phyloP scores from a whole-genome alignment of 2,888 invertebrate genomes.

The Sisyra terminalis region DNA sequence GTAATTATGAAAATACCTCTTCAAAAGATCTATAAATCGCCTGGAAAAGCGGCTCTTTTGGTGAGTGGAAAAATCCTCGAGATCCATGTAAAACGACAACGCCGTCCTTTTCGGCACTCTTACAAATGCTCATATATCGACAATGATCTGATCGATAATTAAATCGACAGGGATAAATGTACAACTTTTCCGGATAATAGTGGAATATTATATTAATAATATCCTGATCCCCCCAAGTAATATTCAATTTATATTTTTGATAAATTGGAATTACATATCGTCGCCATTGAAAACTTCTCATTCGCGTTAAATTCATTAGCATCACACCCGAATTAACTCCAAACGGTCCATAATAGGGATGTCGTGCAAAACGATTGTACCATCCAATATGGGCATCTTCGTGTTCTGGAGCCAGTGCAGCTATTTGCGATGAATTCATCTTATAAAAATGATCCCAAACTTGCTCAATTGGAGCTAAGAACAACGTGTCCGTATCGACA shows the following conservation, averaged over 20 bases:
- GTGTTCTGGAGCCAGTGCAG: conserved; percentile 76
- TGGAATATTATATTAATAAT: conserved; percentile 83
- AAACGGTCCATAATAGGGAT: conserved; percentile 80
- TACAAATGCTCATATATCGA: conserved; percentile 84
- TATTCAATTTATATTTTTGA: conserved; percentile 65
- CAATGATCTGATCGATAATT: conserved; percentile 94
- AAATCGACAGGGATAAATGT: conserved; percentile 66
- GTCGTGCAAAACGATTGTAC: conserved; percentile 91
- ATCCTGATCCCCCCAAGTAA: conserved; percentile 98
- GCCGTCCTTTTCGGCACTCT: conserved; percentile 51
- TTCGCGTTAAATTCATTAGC: conserved; percentile 90
- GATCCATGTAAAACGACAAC: conserved; percentile 81
- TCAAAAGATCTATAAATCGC: conserved; percentile 47
- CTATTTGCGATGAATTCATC: conserved; percentile 76
- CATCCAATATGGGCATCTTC: conserved; percentile 87
- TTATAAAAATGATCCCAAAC: conserved; percentile 67
- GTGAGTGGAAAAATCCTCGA: conserved; percentile 67
- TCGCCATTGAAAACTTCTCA: conserved; percentile 75
- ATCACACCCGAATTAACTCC: conserved; percentile 78
- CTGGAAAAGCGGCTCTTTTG: conserved; percentile 74
- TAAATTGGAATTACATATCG: conserved; percentile 71
- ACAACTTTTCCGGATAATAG: conserved; percentile 65
- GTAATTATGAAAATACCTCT: conserved; percentile 28
- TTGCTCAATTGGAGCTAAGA: conserved; percentile 65
- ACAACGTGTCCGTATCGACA: conserved; percentile 83